phyloP scores from a whole-genome alignment of 2,113 vertebrate genomes.

The Syngnathus scovelli region DNA sequence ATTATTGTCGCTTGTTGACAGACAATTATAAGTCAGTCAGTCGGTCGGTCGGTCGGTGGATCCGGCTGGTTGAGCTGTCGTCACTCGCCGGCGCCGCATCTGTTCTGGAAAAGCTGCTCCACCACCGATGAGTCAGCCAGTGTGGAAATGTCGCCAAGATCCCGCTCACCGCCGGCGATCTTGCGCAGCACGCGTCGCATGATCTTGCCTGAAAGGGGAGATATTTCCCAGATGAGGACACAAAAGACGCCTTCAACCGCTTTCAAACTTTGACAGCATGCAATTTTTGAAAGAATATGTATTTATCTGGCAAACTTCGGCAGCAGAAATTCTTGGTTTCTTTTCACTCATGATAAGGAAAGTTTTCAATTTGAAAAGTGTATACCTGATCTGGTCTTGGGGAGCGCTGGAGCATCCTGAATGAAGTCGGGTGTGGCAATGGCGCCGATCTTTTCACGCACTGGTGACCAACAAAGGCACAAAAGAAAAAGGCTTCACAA shows the following conservation, averaged over 20 bases:
- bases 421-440: constrained; percentile 96
- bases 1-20: neutral
- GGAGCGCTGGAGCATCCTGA: constrained; percentile 89
- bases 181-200: constrained; percentile 88
- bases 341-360: too few species aligned
- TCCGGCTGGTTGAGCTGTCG: neutral
- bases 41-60: neutral
- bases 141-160: constrained; percentile 88
- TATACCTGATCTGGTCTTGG: constrained; percentile 95
- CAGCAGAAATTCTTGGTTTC: too few species aligned
- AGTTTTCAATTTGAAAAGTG: too few species aligned
- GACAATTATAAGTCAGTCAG: neutral
- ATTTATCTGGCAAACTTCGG: too few species aligned
- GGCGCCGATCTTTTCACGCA: constrained; percentile 93
- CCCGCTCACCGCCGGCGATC: constrained; percentile 85
- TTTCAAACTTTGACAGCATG: too few species aligned
- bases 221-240: neutral
- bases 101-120: constrained; percentile 82
- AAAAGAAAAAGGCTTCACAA: neutral
- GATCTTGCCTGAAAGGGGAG: constrained; percentile 81
- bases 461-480: constrained; percentile 51
- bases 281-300: too few species aligned
- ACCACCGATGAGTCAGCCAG: constrained; percentile 84
- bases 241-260: neutral
- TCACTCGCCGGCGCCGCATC: constrained; percentile 77